Base-by-base conservation (phyloP, 1,140 invertebrate species). In the Cyclargus thomasi region DNA sequence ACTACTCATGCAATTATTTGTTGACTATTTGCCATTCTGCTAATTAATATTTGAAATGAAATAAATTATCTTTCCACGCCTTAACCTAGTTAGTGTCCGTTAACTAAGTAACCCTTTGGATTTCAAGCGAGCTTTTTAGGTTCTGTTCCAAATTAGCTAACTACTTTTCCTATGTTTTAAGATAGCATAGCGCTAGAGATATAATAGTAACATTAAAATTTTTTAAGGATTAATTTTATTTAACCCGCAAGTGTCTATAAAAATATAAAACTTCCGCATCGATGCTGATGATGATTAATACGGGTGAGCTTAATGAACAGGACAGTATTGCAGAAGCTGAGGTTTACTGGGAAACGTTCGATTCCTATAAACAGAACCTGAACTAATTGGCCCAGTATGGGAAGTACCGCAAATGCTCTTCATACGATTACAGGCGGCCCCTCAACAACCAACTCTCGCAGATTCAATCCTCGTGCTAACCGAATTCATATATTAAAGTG, bases 361-460 rank as follows among this genome's bases (percentile, higher is more conserved):
- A 21, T 59, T 59, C 55, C 74, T 74, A 69, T 72, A 73, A 72
- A 77, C 73, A 76, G 77, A 75, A 77, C 59, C 72, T 76, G 76
- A 72, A 70, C 73, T 79, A 81, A 81, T 81, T 78, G 79, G 67
- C 70, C 68, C 65, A 71, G 76, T 71, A 76, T 71, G 73, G 62
- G 69, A 73, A 69, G 66, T 70, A 71, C 74, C 76, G 70, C 76
- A 74, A 70, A 69, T 69, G 67, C 72, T 65, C 70, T 71, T 21
- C 66, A 70, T 35, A 59, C 70, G 70, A 72, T 74, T 74, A 74
- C 70, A 72, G 64, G 66, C 66, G 53, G 69, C 70, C 68, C 35
- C 55, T 72, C 68, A 67, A 74, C 70, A 67, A 68, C 63, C 67
- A 70, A 68, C 70, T 74, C 47, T 47, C 53, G 29, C 55, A 57